phyloP scores from a whole-genome alignment of 92 coral and sea anemone species.

The Palythoa grandis region DNA sequence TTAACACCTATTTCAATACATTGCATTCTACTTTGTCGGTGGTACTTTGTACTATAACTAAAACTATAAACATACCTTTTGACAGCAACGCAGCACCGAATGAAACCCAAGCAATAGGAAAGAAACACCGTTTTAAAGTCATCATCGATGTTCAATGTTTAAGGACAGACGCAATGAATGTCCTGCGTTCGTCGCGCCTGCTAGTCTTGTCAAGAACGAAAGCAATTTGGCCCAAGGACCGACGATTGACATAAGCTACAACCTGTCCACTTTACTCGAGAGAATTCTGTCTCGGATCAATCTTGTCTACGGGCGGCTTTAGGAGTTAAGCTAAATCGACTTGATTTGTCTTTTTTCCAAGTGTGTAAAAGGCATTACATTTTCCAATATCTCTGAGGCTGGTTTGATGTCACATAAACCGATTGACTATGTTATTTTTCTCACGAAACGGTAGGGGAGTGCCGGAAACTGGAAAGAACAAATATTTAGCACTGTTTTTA shows the following conservation, averaged over 20 bases:
- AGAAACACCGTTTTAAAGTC: not conserved
- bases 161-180: not conserved
- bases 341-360: not conserved
- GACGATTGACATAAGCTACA: constrained; percentile 32
- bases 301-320: not conserved
- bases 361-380: not conserved
- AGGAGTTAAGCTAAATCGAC: not conserved
- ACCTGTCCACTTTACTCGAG: not conserved
- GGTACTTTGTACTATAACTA: too few species aligned
- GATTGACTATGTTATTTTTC: not conserved
- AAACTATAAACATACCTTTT: not conserved
- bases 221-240: constrained; percentile 29
- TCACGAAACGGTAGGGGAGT: not conserved
- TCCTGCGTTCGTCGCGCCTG: not conserved
- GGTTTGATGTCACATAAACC: not conserved
- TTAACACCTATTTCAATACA: constrained; percentile 16
- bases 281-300: not conserved
- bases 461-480: constrained; percentile 20
- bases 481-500: not conserved
- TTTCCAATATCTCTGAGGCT: not conserved
- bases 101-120: constrained; percentile 21
- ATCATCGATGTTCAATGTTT: not conserved
- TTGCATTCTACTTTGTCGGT: not conserved
- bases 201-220: constrained; percentile 30
- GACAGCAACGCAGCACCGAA: not conserved